phyloP scores from a whole-genome alignment of 2,888 invertebrate species.

The Meloe dianella region DNA sequence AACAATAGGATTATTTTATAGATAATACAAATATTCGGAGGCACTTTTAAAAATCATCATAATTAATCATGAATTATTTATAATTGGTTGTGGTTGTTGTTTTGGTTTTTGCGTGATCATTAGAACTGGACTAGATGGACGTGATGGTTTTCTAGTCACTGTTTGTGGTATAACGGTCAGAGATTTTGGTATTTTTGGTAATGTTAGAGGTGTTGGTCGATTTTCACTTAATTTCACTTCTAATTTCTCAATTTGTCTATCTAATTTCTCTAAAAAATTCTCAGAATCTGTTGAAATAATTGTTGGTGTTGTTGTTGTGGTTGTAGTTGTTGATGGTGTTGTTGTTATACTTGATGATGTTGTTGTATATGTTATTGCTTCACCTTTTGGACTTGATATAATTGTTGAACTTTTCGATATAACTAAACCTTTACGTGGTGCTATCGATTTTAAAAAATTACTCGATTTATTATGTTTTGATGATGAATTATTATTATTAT shows the following conservation, averaged over 20 bases:
- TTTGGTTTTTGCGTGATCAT: constrained; percentile 48
- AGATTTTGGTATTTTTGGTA: constrained; percentile 83
- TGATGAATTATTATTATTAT: constrained; percentile 9
- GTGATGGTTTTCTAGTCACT: constrained; percentile 52
- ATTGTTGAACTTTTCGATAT: constrained; percentile 51
- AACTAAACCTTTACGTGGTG: constrained; percentile 48
- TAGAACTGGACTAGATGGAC: constrained; percentile 53
- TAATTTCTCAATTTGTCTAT: constrained; percentile 60
- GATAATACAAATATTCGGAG: constrained; percentile 35
- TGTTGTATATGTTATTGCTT: background rate
- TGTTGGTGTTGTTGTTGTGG: background rate
- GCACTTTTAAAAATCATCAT: constrained; percentile 51
- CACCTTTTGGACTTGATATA: constrained; percentile 20
- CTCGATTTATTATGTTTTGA: constrained; percentile 20
- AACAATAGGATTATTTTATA: too few species aligned
- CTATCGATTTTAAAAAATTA: constrained; percentile 48
- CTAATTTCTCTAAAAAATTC: constrained; percentile 58
- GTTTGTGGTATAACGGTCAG: constrained; percentile 80
- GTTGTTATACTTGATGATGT: background rate
- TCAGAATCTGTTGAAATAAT: constrained; percentile 40
- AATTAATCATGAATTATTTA: constrained; percentile 53
- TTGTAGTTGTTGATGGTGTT: background rate
- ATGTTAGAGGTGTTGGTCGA: constrained; percentile 58
- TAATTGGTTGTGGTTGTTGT: constrained; percentile 17
- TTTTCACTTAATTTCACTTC: constrained; percentile 53